Conservation (phyloP, 2,888 invertebrate species). For the Diarsia rubi region DNA sequence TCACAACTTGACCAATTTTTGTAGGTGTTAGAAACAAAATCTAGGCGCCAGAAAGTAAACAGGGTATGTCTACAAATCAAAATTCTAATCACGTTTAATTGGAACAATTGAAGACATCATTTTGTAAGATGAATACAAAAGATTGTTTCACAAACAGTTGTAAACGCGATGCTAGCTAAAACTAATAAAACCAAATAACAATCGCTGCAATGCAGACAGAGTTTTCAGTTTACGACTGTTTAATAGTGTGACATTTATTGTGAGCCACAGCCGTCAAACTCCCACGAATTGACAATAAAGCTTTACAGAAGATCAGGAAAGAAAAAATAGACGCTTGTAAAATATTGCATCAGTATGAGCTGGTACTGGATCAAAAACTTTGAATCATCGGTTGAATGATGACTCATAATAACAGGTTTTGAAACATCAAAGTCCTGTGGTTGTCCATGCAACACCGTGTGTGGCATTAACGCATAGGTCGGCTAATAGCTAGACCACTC, state of each 20-base stretch:
- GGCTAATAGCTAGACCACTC: constrained; percentile 80
- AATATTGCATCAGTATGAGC: constrained; percentile 16
- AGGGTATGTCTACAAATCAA: constrained; percentile 38
- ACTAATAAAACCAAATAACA: constrained; percentile 62
- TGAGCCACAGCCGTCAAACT: constrained; percentile 35
- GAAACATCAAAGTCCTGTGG: constrained; percentile 33
- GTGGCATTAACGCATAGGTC: constrained; percentile 78
- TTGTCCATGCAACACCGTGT: constrained; percentile 72
- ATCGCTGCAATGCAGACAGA: constrained; percentile 48
- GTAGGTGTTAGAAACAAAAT: not conserved
- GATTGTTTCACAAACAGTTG: constrained; percentile 45
- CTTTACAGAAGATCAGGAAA: constrained; percentile 18
- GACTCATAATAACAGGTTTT: constrained; percentile 41
- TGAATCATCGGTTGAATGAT: constrained; percentile 46
- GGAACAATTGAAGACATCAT: constrained; percentile 64
- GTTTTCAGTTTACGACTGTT: constrained; percentile 49
- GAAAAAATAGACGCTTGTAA: constrained; percentile 23
- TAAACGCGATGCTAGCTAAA: constrained; percentile 55
- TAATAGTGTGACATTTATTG: constrained; percentile 56
- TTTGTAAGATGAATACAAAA: constrained; percentile 63
- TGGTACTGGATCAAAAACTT: constrained; percentile 35
- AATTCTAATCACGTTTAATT: constrained; percentile 66
- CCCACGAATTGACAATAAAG: constrained; percentile 48
- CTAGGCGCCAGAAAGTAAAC: constrained; percentile 18
- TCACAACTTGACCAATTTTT: constrained; percentile 10